These are phyloP conservation scores for Illadopsis cleaveri DNA, from an alignment of 2,113 vertebrate species.

Conservation along the genomic window DNA sequence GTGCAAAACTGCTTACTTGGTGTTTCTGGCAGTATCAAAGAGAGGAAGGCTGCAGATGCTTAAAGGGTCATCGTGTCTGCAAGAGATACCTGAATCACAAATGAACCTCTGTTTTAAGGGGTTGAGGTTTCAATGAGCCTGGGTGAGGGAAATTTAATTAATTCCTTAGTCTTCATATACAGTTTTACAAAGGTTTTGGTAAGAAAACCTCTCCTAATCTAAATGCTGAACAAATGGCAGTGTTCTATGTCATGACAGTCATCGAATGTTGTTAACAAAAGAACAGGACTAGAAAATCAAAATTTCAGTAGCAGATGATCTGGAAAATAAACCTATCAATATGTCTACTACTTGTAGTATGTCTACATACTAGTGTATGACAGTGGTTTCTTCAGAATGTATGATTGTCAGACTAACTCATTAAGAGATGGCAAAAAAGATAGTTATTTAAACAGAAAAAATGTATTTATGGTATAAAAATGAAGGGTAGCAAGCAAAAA, in stretches of 20 bases:
- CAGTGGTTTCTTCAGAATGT: not conserved
- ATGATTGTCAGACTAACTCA: not conserved
- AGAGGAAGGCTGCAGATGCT: not conserved
- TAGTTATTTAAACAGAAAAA: not conserved
- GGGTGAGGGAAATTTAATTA: not conserved
- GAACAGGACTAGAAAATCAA: not conserved
- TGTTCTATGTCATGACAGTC: not conserved
- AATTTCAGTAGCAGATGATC: not conserved
- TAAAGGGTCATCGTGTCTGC: not conserved
- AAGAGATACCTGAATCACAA: not conserved
- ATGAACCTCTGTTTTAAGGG: fast-evolving
- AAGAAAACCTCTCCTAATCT: not conserved
- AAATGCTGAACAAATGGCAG: not conserved
- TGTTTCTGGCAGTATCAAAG: not conserved
- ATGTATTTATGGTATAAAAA: not conserved
- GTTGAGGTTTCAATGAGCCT: not conserved
- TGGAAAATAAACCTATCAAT: not conserved
- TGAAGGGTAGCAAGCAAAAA: not conserved
- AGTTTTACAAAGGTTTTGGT: not conserved
- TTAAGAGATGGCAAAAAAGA: not conserved
- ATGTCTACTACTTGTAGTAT: too few relatives aligned
- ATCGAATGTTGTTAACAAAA: not conserved
- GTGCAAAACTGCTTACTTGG: not conserved
- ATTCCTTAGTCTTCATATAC: not conserved
- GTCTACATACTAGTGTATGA: not conserved